Evolutionary conservation across 2,797 vertebrate species (phyloP).

Genomic region (Orestias chungarensis): DNA sequence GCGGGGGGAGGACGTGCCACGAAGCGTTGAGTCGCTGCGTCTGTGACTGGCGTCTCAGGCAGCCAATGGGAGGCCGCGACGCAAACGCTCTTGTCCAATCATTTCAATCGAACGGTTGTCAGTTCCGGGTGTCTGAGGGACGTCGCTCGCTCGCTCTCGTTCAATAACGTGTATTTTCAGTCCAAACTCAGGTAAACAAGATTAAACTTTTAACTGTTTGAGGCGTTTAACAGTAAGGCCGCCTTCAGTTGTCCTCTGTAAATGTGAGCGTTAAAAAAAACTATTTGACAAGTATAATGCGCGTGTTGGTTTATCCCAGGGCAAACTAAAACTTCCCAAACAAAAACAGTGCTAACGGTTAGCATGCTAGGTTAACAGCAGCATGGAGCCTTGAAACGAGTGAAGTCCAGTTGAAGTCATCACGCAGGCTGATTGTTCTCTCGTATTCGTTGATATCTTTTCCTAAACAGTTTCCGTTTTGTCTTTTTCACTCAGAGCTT

Average conservation of each 20-base stretch:
- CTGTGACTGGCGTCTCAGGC: constrained; percentile 22
- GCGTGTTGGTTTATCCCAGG: not conserved
- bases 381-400: not conserved
- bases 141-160: not conserved
- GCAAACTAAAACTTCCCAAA: not conserved
- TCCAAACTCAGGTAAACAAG: constrained; percentile 59
- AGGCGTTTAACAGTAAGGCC: too few relatives aligned
- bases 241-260: fast-evolving
- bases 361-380: constrained; percentile 44
- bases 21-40: constrained; percentile 10
- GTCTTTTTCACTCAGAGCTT: constrained; percentile 12
- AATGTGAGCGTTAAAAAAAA: not conserved
- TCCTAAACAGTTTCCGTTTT: not conserved
- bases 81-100: constrained; percentile 45
- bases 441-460: not conserved
- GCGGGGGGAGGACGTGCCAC: constrained; percentile 23
- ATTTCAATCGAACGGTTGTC: not conserved
- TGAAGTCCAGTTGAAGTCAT: not conserved
- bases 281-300: not conserved
- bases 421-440: not conserved
- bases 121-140: constrained; percentile 9
- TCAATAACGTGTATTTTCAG: constrained; percentile 46
- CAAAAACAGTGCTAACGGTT: constrained; percentile 58
- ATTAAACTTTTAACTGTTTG: not conserved
- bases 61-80: constrained; percentile 46